Evolutionary conservation across 1,140 invertebrate genomes (phyloP).

Genomic region (Mylabris phalerata): DNA sequence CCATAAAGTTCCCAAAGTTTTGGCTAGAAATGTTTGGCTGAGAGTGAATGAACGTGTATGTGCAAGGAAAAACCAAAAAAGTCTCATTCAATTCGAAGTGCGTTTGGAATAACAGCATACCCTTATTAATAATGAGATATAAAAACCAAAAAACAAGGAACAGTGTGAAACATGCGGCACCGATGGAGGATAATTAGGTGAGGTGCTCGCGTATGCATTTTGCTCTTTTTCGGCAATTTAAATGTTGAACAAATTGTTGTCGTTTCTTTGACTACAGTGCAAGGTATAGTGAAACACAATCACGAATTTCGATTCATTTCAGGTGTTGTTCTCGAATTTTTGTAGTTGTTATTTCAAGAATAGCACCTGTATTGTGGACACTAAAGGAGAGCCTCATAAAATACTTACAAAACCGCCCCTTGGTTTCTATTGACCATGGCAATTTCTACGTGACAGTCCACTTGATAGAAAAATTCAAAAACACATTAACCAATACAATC

Average conservation of each 20-base stretch:
- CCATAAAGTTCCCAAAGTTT: too few species aligned
- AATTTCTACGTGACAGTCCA: constrained; percentile 12
- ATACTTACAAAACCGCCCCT: neutral
- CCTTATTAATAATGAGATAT: constrained; percentile 11
- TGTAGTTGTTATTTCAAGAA: neutral
- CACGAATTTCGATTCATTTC: neutral
- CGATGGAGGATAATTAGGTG: constrained; percentile 9
- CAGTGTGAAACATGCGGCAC: constrained; percentile 16
- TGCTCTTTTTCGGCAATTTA: neutral
- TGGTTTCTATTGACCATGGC: neutral
- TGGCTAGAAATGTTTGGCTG: too few species aligned
- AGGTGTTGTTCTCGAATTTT: neutral
- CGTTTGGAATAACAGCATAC: too few species aligned
- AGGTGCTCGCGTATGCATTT: constrained; percentile 22
- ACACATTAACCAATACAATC: neutral
- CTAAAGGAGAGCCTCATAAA: neutral
- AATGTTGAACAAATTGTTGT: neutral
- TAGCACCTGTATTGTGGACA: neutral
- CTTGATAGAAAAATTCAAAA: constrained; percentile 13
- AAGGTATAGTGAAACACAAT: constrained; percentile 29
- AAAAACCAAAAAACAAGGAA: constrained; percentile 1
- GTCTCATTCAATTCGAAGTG: too few species aligned
- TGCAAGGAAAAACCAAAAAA: too few species aligned
- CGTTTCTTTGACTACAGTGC: constrained; percentile 19
- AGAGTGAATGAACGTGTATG: too few species aligned